Evolutionary conservation across 2,113 vertebrate genomes (phyloP).

Genomic region (Mormoops blainvillei): DNA sequence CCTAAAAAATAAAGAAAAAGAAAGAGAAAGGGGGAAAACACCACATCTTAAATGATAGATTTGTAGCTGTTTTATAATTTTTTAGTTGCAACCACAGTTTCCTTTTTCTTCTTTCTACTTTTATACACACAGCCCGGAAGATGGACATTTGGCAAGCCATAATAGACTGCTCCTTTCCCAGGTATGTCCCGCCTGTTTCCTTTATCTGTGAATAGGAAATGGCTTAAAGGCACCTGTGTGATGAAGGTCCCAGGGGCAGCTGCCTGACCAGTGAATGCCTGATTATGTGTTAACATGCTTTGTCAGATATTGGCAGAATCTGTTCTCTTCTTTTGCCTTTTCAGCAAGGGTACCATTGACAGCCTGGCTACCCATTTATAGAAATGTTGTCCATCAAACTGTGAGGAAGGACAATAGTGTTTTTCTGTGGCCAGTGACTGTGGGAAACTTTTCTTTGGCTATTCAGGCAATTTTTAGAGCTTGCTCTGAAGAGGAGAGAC

Average conservation of each 20-base stretch:
- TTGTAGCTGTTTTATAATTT: conserved; percentile 66
- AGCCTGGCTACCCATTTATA: conserved; percentile 95
- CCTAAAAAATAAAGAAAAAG: neutral
- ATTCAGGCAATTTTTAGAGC: conserved; percentile 99
- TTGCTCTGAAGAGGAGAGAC: conserved; percentile 96
- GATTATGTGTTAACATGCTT: conserved; percentile 91
- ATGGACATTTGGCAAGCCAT: conserved; percentile 82
- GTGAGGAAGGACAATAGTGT: conserved; percentile 95
- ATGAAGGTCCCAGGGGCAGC: conserved; percentile 89
- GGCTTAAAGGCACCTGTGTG: conserved; percentile 92
- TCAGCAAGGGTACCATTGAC: conserved; percentile 90
- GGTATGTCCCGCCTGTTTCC: conserved; percentile 86
- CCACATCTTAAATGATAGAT: conserved; percentile 53
- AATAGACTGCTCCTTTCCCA: conserved; percentile 91
- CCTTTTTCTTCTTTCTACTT: conserved; percentile 78
- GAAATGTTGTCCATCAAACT: conserved; percentile 97
- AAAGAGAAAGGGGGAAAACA: neutral
- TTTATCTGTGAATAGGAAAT: conserved; percentile 89
- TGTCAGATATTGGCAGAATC: conserved; percentile 91
- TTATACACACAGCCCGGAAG: conserved; percentile 76
- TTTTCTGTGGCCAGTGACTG: conserved; percentile 98
- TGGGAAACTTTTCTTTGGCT: conserved; percentile 99
- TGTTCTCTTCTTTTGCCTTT: conserved; percentile 91
- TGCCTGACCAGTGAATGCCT: conserved; percentile 89
- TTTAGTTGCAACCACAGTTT: conserved; percentile 70